Conservation (phyloP, 2,888 invertebrate species). For the Tetragnatha montana region DNA sequence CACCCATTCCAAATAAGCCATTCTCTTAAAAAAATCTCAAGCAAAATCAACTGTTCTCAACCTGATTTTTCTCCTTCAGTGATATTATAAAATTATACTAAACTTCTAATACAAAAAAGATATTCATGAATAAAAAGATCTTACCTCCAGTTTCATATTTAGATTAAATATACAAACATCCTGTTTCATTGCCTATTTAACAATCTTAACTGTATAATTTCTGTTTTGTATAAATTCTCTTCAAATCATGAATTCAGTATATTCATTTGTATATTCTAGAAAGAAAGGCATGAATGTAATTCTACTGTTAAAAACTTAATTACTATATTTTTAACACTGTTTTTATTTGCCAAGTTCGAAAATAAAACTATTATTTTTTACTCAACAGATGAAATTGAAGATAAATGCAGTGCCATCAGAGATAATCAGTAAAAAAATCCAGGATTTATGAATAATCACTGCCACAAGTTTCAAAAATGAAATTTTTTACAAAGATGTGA, state of each 20-base stretch:
- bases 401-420: conserved; percentile 70
- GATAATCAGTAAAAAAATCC: conserved; percentile 29
- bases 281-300: background rate
- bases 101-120: too few species aligned
- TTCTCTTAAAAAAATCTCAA: too few species aligned
- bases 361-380: background rate
- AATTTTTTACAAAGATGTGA: conserved; percentile 8
- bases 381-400: conserved; percentile 72
- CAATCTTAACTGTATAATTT: background rate
- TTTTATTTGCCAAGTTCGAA: background rate
- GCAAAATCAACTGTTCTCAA: too few species aligned
- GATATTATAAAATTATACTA: too few species aligned
- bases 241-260: background rate
- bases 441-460: conserved; percentile 8
- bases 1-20: too few species aligned
- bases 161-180: too few species aligned
- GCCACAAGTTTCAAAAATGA: conserved; percentile 9
- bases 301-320: too few species aligned
- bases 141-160: too few species aligned
- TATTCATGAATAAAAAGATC: too few species aligned
- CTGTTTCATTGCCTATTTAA: background rate
- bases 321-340: too few species aligned
- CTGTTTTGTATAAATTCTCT: background rate
- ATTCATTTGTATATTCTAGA: background rate
- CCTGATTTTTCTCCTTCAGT: too few species aligned